These are phyloP conservation scores for Caradrina clavipalpis DNA, from an alignment of 2,888 invertebrate species.

Conservation along the genomic window DNA sequence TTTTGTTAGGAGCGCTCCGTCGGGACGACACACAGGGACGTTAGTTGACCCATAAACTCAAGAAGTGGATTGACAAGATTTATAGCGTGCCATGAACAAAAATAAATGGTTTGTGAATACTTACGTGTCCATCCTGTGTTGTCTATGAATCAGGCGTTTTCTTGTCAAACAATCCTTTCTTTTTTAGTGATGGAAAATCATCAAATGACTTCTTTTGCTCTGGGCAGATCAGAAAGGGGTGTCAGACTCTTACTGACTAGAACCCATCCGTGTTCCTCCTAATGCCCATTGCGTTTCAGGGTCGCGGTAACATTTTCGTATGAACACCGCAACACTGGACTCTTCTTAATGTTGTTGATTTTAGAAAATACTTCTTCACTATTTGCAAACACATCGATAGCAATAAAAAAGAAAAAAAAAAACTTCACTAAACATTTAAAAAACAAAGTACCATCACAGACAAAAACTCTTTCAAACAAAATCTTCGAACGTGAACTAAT, in stretches of 20 bases:
- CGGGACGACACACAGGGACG: neutral
- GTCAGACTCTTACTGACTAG: no score
- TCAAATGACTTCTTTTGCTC: no score
- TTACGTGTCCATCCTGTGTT: slow-evolving; percentile 2
- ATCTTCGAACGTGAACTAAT: slow-evolving; percentile 6
- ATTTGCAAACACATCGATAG: neutral
- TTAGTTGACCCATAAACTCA: slow-evolving; percentile 4
- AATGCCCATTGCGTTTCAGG: no score
- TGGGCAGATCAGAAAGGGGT: no score
- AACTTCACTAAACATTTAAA: neutral
- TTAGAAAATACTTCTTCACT: neutral
- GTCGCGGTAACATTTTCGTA: no score
- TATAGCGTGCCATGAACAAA: neutral
- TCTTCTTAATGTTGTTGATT: neutral
- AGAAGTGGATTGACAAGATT: slow-evolving; percentile 1
- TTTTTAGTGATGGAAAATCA: no score
- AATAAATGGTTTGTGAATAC: neutral
- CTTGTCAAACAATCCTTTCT: neutral
- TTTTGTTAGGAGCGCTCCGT: no score
- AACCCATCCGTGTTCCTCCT: no score
- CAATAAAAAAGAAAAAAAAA: neutral
- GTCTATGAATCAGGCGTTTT: neutral
- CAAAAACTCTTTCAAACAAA: slow-evolving; percentile 22
- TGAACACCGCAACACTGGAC: no score
- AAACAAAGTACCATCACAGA: neutral